Conservation (phyloP, 2,888 invertebrate species). For the Apodemia mormo region DNA sequence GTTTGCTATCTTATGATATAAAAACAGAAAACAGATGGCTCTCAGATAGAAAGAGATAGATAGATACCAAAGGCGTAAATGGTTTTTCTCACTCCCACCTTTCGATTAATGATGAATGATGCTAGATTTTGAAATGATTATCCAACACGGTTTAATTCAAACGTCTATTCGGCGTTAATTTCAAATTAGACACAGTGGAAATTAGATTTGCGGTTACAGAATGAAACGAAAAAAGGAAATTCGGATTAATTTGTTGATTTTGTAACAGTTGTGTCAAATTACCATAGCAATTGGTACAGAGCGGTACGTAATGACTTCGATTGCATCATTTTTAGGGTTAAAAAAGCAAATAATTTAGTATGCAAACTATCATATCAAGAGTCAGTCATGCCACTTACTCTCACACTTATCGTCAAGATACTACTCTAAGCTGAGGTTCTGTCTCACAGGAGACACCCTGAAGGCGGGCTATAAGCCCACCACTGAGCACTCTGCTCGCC, state of each 20-base stretch:
- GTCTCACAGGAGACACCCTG: no score
- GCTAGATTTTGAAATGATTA: conserved; percentile 4
- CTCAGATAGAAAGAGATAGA: no score
- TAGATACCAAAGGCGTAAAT: no score
- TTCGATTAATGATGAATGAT: neutral
- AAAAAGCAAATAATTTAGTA: no score
- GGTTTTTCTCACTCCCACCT: neutral
- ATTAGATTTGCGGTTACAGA: conserved; percentile 18
- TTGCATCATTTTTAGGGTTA: neutral
- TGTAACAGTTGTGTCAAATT: conserved; percentile 16
- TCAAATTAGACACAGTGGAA: neutral
- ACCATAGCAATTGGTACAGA: conserved; percentile 10
- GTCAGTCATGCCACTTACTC: no score
- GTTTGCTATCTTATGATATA: no score
- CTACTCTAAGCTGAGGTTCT: no score
- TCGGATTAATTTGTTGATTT: conserved; percentile 16
- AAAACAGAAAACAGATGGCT: no score
- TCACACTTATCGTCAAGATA: no score
- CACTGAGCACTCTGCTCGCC: no score
- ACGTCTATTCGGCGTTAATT: conserved; percentile 5
- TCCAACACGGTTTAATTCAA: conserved; percentile 4
- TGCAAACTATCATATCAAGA: no score
- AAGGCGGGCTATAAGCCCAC: no score
- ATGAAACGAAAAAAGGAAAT: conserved; percentile 14
- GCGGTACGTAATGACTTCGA: conserved; percentile 2